Base-by-base conservation (phyloP, 2,113 vertebrate species). In the Notiomystis cincta region DNA sequence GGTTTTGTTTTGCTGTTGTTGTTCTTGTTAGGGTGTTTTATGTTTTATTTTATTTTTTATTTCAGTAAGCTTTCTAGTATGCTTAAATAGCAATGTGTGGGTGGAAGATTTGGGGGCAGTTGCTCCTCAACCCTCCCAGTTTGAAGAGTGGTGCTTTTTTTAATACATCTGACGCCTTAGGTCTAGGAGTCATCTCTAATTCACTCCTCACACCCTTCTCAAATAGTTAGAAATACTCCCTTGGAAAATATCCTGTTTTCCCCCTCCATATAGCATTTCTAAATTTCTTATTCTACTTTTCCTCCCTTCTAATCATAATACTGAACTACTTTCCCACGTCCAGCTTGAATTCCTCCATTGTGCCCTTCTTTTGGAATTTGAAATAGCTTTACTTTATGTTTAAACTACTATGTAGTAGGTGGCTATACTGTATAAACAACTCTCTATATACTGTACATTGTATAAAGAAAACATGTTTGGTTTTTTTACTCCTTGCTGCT, bases 321-420 rank as follows among this genome's bases (percentile, higher is more conserved):
- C 5, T 28, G 25, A 60, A 48, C 9, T 42, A 6, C 5, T 33
- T 72, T 81, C 18, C 47, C 7, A 65, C 0, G 0, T 78, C 33
- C 73, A 76, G 45, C 56, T 35, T 64, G 19, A 54, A 67, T 86
- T 58, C 25, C 11, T 71, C 15, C 3, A 4, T 7, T 71, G 5
- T 33, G 6, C 4, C 15, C 11, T 82, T 67, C 10, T 25, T 64
- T 33, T 65, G 18, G 9, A 81, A 35, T 81, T 47, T 81, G 60
- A 77, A 64, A 47, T 50, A 37, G 4, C 12, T 76, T 62, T 35
- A 33, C 1, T 27, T 87, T 40, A 38, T 14, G 31, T 51, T 6
- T 7, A 30, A 61, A 53, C 7, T 77, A 37, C 64, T 37, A 9
- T 45, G 33, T 7, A 28, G 11, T 31, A 12, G 16, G 7, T 58